phyloP scores from a whole-genome alignment of 2,888 invertebrate genomes.

The Orthosia cruda region DNA sequence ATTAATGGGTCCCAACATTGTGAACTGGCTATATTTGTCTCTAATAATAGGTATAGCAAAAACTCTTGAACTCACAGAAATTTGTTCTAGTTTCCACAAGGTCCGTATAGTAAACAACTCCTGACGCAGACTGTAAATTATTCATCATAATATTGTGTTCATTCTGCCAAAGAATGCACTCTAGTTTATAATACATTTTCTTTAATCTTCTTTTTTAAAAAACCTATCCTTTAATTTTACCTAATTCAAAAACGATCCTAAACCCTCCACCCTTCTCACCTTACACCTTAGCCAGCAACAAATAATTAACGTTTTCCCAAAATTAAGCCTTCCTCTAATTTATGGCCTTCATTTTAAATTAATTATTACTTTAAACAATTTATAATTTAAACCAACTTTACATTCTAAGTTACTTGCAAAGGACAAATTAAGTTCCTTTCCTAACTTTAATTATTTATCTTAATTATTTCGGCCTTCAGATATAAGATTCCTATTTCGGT shows the following conservation, averaged over 20 bases:
- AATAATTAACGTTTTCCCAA: slow-evolving; percentile 39
- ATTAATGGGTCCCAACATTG: too few relatives aligned
- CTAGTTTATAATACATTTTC: too few relatives aligned
- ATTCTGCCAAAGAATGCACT: too few relatives aligned
- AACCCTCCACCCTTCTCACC: not conserved
- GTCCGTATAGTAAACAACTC: too few relatives aligned
- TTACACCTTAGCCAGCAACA: slow-evolving; percentile 6
- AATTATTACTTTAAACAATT: slow-evolving; percentile 31
- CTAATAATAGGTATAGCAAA: too few relatives aligned
- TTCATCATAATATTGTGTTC: too few relatives aligned
- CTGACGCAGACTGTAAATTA: too few relatives aligned
- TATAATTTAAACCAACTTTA: slow-evolving; percentile 51
- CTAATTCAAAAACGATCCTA: not conserved
- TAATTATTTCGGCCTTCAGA: slow-evolving; percentile 25
- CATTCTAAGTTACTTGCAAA: slow-evolving; percentile 14
- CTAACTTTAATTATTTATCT: slow-evolving; percentile 22
- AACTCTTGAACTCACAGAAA: too few relatives aligned
- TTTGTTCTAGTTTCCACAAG: too few relatives aligned
- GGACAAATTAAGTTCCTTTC: slow-evolving; percentile 21
- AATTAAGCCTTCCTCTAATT: slow-evolving; percentile 33
- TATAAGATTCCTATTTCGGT: slow-evolving; percentile 17
- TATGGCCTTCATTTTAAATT: slow-evolving; percentile 35
- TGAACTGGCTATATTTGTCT: too few relatives aligned
- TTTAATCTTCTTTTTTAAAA: too few relatives aligned
- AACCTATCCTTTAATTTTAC: not conserved